Conservation (phyloP, 2,113 vertebrate species). For the Rhinoderma darwinii region DNA sequence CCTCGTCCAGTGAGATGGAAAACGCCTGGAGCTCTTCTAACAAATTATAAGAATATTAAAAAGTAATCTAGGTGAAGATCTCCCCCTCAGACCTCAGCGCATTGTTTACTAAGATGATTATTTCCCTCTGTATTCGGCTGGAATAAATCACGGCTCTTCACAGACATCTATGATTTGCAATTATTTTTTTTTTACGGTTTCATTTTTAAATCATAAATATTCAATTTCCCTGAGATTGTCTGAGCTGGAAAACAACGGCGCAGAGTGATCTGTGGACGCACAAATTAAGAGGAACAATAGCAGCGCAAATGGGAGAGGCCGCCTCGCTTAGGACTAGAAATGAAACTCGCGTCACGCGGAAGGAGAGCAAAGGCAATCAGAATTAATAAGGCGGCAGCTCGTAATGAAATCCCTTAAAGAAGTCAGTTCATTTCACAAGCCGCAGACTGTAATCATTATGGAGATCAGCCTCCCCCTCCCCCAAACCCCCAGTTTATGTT, state of each 20-base stretch:
- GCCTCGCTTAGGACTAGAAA: slow-evolving; percentile 43
- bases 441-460: slow-evolving; percentile 38
- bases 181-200: slow-evolving; percentile 56
- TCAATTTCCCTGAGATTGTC: slow-evolving; percentile 56
- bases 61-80: slow-evolving; percentile 31
- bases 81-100: not conserved
- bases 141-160: slow-evolving; percentile 51
- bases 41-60: slow-evolving; percentile 48
- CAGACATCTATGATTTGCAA: slow-evolving; percentile 57
- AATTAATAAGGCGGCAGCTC: slow-evolving; percentile 54
- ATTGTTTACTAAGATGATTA: slow-evolving; percentile 45
- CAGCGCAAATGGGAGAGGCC: slow-evolving; percentile 40
- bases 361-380: slow-evolving; percentile 48
- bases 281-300: slow-evolving; percentile 58
- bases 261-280: slow-evolving; percentile 44
- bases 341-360: slow-evolving; percentile 21
- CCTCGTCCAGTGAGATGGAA: not conserved
- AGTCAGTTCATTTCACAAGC: slow-evolving; percentile 49
- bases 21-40: not conserved
- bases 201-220: slow-evolving; percentile 58
- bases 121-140: slow-evolving; percentile 35
- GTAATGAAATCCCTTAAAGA: slow-evolving; percentile 56
- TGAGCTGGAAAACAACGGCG: slow-evolving; percentile 46
- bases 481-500: not conserved
- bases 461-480: not conserved